Percentiles rank a stretch among this genome's conserved stretches.
These are phyloP conservation scores for Mesocricetus auratus DNA, from an alignment of 2,113 vertebrate species.

Conservation along the genomic window DNA sequence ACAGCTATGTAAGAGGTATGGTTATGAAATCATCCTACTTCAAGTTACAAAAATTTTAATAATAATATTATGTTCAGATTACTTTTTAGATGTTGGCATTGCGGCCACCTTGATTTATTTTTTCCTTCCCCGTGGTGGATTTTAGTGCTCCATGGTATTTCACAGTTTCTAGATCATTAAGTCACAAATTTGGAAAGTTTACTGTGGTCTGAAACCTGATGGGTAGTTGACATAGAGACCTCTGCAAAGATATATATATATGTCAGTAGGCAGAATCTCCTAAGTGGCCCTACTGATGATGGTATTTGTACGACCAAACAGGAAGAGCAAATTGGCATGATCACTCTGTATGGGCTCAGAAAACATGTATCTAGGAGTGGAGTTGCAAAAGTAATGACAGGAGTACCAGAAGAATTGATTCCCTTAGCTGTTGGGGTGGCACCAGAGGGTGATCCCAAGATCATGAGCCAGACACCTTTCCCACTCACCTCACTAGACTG, in stretches of 20 bases:
- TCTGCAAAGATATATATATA: neutral
- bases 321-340: fast-evolving
- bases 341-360: neutral
- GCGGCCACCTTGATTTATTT: neutral
- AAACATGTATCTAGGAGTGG: no score
- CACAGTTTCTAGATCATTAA: neutral
- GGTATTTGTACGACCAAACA: neutral
- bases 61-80: neutral
- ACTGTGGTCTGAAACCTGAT: neutral
- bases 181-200: slow-evolving; percentile 1
- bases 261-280: neutral
- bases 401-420: neutral
- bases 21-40: neutral
- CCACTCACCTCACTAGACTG: neutral
- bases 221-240: neutral
- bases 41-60: neutral
- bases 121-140: neutral
- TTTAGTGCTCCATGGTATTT: neutral
- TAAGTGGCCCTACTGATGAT: no score
- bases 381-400: neutral
- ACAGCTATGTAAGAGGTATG: neutral
- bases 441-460: neutral
- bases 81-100: neutral
- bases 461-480: neutral
- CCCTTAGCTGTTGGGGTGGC: neutral